Conservation (phyloP, 23 tunicate species). For the Halocynthia aurantium region DNA sequence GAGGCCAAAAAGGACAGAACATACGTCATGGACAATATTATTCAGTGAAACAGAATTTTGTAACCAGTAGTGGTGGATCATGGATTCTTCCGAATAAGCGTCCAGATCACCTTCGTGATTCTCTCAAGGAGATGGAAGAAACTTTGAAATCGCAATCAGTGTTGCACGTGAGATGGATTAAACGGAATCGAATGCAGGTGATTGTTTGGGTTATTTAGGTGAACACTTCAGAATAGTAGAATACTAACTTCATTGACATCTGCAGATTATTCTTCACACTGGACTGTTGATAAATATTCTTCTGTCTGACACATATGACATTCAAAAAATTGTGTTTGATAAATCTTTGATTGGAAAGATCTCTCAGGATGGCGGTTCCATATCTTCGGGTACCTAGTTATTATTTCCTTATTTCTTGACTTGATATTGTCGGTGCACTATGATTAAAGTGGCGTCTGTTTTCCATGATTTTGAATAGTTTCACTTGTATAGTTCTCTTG, state of each 20-base stretch:
- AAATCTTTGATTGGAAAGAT: constrained; percentile 54
- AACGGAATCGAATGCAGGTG: constrained; percentile 13
- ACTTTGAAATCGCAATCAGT: constrained; percentile 24
- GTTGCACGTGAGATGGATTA: constrained; percentile 6
- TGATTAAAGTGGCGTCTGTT: too few species aligned
- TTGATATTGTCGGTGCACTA: too few species aligned
- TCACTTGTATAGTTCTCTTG: too few species aligned
- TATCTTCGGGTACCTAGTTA: constrained; percentile 9
- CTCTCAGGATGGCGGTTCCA: constrained; percentile 12
- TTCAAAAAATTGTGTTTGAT: constrained; percentile 46
- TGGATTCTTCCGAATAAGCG: constrained; percentile 73
- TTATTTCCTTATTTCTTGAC: too few species aligned
- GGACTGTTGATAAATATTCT: constrained; percentile 43
- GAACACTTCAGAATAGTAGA: too few species aligned
- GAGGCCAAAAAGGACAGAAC: not conserved
- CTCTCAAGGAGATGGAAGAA: constrained; percentile 44
- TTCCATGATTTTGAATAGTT: too few species aligned
- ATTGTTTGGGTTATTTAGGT: too few species aligned
- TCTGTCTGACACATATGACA: constrained; percentile 28
- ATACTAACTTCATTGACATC: not conserved
- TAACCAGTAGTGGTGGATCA: constrained; percentile 45
- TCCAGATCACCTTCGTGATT: constrained; percentile 51
- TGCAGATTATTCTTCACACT: constrained; percentile 36
- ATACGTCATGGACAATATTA: constrained; percentile 40
- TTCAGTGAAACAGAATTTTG: constrained; percentile 45